These are phyloP conservation scores for Discoglossus pictus DNA, from an alignment of 2,797 vertebrate species.

Conservation along the genomic window DNA sequence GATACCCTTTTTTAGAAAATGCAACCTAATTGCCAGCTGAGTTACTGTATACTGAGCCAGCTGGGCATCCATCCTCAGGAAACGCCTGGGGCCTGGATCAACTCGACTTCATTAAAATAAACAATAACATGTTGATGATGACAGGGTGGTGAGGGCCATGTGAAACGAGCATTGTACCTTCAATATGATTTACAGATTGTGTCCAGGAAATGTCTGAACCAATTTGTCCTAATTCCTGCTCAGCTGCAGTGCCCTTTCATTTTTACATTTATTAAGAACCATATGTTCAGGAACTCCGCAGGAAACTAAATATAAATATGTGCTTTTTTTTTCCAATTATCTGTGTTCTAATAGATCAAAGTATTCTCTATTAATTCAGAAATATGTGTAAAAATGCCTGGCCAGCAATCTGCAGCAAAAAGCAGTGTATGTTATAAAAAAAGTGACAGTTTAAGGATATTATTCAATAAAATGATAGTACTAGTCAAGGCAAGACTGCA, in stretches of 20 bases:
- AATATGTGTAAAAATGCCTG: no score
- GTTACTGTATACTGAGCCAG: conserved; percentile 47
- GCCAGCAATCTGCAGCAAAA: no score
- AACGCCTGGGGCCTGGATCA: conserved; percentile 22
- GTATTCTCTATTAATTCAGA: no score
- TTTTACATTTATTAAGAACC: conserved; percentile 64
- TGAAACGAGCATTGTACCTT: conserved; percentile 41
- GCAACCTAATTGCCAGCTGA: conserved; percentile 44
- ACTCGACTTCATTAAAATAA: conserved; percentile 17
- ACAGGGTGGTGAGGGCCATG: conserved; percentile 13
- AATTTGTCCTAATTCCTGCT: conserved; percentile 61
- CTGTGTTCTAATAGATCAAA: no score
- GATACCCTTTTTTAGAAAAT: conserved; percentile 2
- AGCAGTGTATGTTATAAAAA: no score
- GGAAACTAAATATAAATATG: conserved; percentile 59
- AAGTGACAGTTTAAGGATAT: no score
- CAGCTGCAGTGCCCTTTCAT: conserved; percentile 63
- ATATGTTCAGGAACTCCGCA: conserved; percentile 68
- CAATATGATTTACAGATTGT: conserved; percentile 9
- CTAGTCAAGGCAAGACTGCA: no score
- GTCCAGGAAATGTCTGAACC: conserved; percentile 40
- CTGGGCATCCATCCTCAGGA: conserved; percentile 29
- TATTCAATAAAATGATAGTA: no score
- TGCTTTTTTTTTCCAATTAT: background rate
- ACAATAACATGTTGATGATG: conserved; percentile 20